Evolutionary conservation across 2,797 vertebrate genomes (phyloP).

Genomic region (Melanotaenia boesemani): DNA sequence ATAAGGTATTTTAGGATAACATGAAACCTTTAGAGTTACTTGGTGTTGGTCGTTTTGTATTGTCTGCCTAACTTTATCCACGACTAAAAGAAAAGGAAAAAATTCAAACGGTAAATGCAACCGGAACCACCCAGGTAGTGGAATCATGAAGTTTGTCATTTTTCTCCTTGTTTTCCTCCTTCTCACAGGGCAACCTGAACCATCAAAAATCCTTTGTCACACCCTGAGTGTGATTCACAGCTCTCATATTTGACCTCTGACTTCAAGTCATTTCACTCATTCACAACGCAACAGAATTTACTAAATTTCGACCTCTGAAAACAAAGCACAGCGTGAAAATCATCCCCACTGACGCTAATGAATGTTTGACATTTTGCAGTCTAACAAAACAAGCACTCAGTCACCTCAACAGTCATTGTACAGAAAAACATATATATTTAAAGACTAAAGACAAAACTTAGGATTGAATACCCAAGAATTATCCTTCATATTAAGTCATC

Average conservation of each 20-base stretch:
- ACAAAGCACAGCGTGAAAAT: not conserved
- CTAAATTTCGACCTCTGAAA: not conserved
- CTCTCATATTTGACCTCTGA: not conserved
- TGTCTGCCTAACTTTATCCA: not conserved
- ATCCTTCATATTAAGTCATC: not conserved
- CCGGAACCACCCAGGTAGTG: not conserved
- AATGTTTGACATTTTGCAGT: not conserved
- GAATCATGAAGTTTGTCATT: not conserved
- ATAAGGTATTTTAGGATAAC: too few relatives aligned
- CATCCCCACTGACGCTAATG: not conserved
- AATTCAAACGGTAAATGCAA: not conserved
- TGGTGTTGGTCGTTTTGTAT: too few relatives aligned
- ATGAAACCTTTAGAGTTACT: not conserved
- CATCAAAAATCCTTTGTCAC: not conserved
- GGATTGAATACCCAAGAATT: not conserved
- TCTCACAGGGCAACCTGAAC: not conserved
- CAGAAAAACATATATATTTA: too few relatives aligned
- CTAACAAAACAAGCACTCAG: too few relatives aligned
- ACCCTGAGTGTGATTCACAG: not conserved
- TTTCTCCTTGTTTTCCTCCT: not conserved
- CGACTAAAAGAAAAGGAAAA: not conserved
- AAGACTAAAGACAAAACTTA: too few relatives aligned
- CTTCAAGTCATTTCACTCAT: not conserved
- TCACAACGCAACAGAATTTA: conserved; percentile 1
- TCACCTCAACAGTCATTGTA: too few relatives aligned